phyloP scores from a whole-genome alignment of 1,140 invertebrate genomes.

The Ostrea denselamellosa region DNA sequence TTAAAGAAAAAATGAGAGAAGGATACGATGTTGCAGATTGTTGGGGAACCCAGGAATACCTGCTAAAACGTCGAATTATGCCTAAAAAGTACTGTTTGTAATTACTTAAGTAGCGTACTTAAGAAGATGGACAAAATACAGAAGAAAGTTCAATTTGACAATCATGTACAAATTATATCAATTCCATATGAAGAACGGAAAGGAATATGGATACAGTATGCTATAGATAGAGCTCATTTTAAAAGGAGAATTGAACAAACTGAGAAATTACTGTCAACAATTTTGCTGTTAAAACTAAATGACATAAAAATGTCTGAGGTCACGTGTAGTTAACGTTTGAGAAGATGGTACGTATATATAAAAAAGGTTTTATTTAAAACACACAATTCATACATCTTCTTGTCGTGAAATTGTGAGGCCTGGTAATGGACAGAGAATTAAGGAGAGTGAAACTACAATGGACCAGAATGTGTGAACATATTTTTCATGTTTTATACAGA shows the following conservation, averaged over 20 bases:
- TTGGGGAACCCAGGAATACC: no score
- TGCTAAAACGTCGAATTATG: no score
- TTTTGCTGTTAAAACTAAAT: conserved; percentile 34
- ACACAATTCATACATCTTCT: not conserved
- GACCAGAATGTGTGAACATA: no score
- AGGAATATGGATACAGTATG: no score
- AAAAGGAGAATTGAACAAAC: no score
- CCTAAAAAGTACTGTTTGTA: no score
- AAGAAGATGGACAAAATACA: not conserved
- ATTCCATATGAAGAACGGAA: no score
- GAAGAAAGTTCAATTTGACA: no score
- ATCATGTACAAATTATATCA: no score
- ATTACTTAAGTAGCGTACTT: no score
- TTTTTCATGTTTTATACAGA: conserved; percentile 4
- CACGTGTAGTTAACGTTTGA: not conserved
- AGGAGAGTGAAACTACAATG: conserved; percentile 31
- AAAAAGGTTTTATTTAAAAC: not conserved
- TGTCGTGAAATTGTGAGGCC: not conserved
- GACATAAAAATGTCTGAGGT: conserved; percentile 34
- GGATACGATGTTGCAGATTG: not conserved
- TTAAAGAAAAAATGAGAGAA: not conserved
- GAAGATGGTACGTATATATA: not conserved
- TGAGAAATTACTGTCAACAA: not conserved
- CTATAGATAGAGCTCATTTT: no score
- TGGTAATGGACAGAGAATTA: conserved; percentile 16